A percentile compares a stretch with the other conserved stretches of the same genome.
Evolutionary conservation across 2,113 vertebrate species (phyloP).

Genomic region (Anarrhichthys ocellatus): DNA sequence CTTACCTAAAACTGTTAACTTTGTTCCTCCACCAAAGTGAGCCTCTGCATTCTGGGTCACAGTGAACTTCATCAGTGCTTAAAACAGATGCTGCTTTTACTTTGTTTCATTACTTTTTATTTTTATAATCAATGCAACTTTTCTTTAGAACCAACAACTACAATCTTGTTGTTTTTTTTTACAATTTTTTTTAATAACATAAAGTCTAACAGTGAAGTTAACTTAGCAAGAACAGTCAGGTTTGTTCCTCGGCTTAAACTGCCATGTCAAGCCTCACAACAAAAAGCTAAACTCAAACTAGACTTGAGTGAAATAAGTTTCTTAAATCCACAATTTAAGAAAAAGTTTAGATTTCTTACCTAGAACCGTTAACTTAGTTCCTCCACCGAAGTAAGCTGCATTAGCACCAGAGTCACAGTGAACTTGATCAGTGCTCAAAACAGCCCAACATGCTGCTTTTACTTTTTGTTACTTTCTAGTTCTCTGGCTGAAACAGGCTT

Average conservation of each 20-base stretch:
- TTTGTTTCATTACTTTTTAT: neutral
- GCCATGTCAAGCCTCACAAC: too few relatives aligned
- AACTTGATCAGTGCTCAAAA: conserved; percentile 15
- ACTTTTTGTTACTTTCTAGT: neutral
- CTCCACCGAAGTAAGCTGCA: conserved; percentile 77
- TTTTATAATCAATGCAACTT: neutral
- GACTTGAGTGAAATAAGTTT: neutral
- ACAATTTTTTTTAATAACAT: neutral
- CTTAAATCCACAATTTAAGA: neutral
- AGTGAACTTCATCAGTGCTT: neutral
- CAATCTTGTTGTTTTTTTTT: neutral
- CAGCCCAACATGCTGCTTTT: neutral
- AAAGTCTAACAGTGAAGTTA: too few relatives aligned
- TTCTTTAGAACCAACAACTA: neutral
- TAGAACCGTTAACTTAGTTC: conserved; percentile 65
- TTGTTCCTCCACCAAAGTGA: conserved; percentile 18
- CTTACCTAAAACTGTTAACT: conserved; percentile 25
- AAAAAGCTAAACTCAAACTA: neutral
- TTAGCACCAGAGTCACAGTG: conserved; percentile 23
- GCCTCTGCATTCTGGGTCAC: conserved; percentile 3
- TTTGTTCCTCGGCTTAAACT: neutral
- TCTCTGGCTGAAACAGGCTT: neutral
- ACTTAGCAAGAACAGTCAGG: neutral
- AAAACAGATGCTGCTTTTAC: conserved; percentile 4
- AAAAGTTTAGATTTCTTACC: conserved; percentile 18